A percentile compares a stretch with the other conserved stretches of the same genome.
Conservation (phyloP, 1,140 invertebrate genomes). For the Drosophila trapezifrons region DNA sequence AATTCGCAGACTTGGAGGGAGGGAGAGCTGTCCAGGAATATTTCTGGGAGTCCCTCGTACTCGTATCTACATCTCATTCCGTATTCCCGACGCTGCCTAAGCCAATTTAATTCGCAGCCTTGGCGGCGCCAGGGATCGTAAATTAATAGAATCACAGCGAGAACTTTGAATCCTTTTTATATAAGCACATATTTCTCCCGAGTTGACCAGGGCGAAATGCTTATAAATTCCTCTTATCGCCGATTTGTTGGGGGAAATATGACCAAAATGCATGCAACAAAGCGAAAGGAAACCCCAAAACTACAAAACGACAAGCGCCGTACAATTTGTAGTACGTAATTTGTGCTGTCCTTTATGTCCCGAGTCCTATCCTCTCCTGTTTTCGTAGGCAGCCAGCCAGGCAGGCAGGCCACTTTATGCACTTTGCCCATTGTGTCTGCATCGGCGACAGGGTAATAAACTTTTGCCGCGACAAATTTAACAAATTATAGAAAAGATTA, state of each 20-base stretch:
- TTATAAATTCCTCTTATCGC: slow-evolving; percentile 79
- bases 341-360: slow-evolving; percentile 52
- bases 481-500: slow-evolving; percentile 82
- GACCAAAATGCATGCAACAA: slow-evolving; percentile 69
- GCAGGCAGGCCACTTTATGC: slow-evolving; percentile 63
- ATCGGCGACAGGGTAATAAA: slow-evolving; percentile 70
- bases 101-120: slow-evolving; percentile 76
- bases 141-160: slow-evolving; percentile 75
- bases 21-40: slow-evolving; percentile 20
- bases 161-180: slow-evolving; percentile 68
- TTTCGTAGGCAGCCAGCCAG: slow-evolving; percentile 51
- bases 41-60: slow-evolving; percentile 4
- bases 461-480: slow-evolving; percentile 81
- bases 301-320: slow-evolving; percentile 42
- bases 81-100: slow-evolving; percentile 57
- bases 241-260: slow-evolving; percentile 67
- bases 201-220: slow-evolving; percentile 58
- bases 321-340: slow-evolving; percentile 78
- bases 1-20: slow-evolving; percentile 6
- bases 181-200: slow-evolving; percentile 46
- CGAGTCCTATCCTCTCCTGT: slow-evolving; percentile 7
- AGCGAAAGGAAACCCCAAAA: slow-evolving; percentile 9
- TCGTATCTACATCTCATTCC: slow-evolving; percentile 50
- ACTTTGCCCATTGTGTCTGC: slow-evolving; percentile 71
- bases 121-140: slow-evolving; percentile 66